Evolutionary conservation across 2,888 invertebrate genomes (phyloP).

Genomic region (Syrista parreyssii): DNA sequence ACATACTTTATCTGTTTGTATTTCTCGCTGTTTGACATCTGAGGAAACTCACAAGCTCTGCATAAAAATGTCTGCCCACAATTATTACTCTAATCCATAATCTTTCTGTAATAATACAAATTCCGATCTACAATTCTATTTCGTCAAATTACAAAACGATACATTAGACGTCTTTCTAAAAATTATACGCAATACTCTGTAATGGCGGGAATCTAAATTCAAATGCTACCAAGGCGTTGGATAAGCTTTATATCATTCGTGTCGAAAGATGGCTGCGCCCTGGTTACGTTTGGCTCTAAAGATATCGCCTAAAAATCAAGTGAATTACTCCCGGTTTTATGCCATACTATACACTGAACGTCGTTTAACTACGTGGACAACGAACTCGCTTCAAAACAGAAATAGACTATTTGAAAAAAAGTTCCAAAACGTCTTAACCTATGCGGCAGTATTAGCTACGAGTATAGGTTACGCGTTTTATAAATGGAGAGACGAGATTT

Average conservation of each 20-base stretch:
- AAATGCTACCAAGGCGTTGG: conserved; percentile 19
- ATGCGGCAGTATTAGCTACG: conserved; percentile 33
- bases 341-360: conserved; percentile 21
- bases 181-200: too few relatives aligned
- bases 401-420: conserved; percentile 10
- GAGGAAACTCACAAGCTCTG: neutral
- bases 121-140: neutral
- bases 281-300: conserved; percentile 35
- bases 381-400: conserved; percentile 17
- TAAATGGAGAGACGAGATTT: conserved; percentile 39
- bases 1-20: neutral
- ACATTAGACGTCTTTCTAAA: neutral
- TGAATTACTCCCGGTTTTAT: conserved; percentile 26
- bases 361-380: conserved; percentile 8
- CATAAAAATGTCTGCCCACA: neutral
- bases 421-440: conserved; percentile 41
- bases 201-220: conserved; percentile 6
- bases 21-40: neutral
- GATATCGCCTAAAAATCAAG: conserved; percentile 32
- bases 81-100: neutral
- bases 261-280: conserved; percentile 47
- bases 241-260: conserved; percentile 16
- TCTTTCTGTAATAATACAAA: neutral
- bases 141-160: neutral
- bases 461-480: conserved; percentile 46